Percentiles rank a stretch among this genome's conserved stretches.
Evolutionary conservation across 2,888 invertebrate genomes (phyloP).

Genomic region (Amblyteles armatorius): DNA sequence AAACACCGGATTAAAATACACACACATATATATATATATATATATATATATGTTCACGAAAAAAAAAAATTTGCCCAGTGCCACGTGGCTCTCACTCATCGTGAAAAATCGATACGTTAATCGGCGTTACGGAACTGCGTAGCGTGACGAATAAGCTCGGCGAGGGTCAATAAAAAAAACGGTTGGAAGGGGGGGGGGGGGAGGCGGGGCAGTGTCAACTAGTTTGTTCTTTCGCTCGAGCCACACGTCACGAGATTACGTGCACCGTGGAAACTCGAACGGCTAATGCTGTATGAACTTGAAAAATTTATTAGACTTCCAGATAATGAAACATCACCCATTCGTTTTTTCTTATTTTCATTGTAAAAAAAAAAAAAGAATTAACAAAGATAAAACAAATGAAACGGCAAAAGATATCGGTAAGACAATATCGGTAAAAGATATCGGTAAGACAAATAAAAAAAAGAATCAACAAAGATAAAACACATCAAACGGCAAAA

Average conservation of each 20-base stretch:
- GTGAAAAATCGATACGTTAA: conserved; percentile 37
- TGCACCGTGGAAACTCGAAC: not conserved
- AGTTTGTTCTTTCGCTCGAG: conserved; percentile 23
- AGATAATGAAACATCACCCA: not conserved
- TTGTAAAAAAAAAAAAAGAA: not conserved
- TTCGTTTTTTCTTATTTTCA: not conserved
- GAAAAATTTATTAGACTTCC: not conserved
- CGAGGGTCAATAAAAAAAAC: not conserved
- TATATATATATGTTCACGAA: too few species aligned
- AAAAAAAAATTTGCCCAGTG: not conserved
- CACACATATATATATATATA: too few species aligned
- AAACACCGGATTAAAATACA: too few species aligned
- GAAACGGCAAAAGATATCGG: not conserved
- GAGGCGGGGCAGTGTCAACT: not conserved
- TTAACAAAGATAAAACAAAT: not conserved
- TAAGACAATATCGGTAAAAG: too few species aligned
- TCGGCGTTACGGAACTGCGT: conserved; percentile 24
- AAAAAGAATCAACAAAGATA: not conserved
- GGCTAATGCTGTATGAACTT: not conserved
- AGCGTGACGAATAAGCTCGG: not conserved
- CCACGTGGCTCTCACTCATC: conserved; percentile 14
- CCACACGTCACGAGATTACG: not conserved
- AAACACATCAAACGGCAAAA: not conserved
- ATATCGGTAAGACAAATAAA: not conserved
- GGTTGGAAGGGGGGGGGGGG: too few species aligned